phyloP scores from a whole-genome alignment of 2,888 invertebrate genomes.

The Diloba caeruleocephala region DNA sequence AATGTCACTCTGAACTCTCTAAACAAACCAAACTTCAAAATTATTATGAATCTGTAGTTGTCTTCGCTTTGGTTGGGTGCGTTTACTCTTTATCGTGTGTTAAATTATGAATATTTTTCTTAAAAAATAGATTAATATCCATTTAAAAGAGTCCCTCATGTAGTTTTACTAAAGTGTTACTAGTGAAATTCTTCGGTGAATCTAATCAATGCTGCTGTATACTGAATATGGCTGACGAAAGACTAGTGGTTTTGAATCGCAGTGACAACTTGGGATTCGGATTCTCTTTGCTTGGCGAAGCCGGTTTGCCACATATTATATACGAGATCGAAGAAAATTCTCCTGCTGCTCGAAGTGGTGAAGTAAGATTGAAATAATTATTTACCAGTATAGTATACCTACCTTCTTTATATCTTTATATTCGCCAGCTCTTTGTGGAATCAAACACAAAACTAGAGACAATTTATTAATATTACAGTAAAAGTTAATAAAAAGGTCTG shows the following conservation, averaged over 20 bases:
- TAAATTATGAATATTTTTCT: constrained; percentile 79
- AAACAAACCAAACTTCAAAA: constrained; percentile 44
- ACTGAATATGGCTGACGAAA: constrained; percentile 95
- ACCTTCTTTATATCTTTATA: constrained; percentile 44
- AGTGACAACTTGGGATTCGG: constrained; percentile 97
- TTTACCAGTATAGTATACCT: constrained; percentile 16
- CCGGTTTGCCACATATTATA: constrained; percentile 97
- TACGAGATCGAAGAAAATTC: constrained; percentile 98
- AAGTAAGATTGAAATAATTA: constrained; percentile 90
- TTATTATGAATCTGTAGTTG: constrained; percentile 64
- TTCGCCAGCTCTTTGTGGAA: constrained; percentile 23
- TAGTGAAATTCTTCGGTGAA: constrained; percentile 78
- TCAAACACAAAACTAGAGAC: constrained; percentile 16
- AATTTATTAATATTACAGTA: background rate
- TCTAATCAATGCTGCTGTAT: constrained; percentile 85
- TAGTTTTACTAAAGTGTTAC: constrained; percentile 71
- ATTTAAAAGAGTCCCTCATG: constrained; percentile 62
- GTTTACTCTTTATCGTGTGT: constrained; percentile 80
- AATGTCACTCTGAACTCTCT: constrained; percentile 22
- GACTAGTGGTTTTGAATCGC: constrained; percentile 95
- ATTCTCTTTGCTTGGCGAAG: constrained; percentile 96
- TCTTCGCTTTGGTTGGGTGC: constrained; percentile 85
- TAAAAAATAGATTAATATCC: constrained; percentile 67
- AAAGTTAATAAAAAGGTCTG: background rate
- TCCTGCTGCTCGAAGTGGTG: constrained; percentile 96